phyloP scores from a whole-genome alignment of 2,797 vertebrate species.

The Labroides dimidiatus region DNA sequence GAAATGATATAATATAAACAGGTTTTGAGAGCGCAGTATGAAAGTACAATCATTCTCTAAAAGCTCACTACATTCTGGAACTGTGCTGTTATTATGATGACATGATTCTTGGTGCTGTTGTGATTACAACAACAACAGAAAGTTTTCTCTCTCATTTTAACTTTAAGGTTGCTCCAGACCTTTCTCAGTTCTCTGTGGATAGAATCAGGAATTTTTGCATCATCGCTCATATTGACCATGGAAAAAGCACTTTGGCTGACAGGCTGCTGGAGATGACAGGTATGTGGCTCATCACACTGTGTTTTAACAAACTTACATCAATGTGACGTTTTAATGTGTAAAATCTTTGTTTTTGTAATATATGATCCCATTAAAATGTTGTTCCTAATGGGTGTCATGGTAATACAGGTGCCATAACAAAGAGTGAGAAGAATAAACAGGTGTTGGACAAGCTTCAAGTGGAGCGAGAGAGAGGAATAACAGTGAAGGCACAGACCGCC shows the following conservation, averaged over 20 bases:
- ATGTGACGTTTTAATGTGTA: too few species aligned
- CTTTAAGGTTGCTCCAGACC: slow-evolving; percentile 85
- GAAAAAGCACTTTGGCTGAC: slow-evolving; percentile 98
- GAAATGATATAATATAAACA: too few species aligned
- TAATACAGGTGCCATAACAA: slow-evolving; percentile 90
- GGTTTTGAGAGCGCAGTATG: too few species aligned
- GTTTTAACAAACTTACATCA: too few species aligned
- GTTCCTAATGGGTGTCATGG: slow-evolving; percentile 1
- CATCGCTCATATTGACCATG: slow-evolving; percentile 97
- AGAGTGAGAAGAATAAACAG: slow-evolving; percentile 92
- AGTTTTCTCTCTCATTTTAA: slow-evolving; percentile 4
- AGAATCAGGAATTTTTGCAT: slow-evolving; percentile 96
- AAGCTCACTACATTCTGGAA: not conserved
- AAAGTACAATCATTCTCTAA: not conserved
- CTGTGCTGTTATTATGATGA: not conserved
- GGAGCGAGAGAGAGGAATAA: slow-evolving; percentile 97
- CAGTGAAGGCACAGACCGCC: slow-evolving; percentile 97
- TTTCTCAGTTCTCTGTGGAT: slow-evolving; percentile 89
- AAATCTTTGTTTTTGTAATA: too few species aligned
- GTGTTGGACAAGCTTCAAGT: slow-evolving; percentile 98
- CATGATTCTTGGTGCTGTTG: not conserved
- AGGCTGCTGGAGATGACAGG: slow-evolving; percentile 95
- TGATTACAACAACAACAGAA: not conserved
- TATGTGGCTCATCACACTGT: slow-evolving; percentile 44
- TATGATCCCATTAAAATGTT: not conserved